These are phyloP conservation scores for Tinea pellionella DNA, from an alignment of 2,888 invertebrate genomes.

Conservation along the genomic window DNA sequence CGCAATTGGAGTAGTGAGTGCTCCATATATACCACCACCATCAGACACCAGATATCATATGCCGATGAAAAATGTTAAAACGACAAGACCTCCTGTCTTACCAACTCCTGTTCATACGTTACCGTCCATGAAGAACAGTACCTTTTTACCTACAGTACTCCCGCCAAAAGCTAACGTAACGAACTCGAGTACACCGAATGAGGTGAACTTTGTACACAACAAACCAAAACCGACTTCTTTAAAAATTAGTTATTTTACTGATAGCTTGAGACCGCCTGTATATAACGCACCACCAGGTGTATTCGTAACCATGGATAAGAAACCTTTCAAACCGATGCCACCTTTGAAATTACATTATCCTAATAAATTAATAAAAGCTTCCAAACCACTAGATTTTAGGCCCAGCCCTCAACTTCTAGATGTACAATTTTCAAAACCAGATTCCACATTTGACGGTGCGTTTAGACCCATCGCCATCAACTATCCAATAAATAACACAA, in stretches of 20 bases:
- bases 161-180: conserved; percentile 26
- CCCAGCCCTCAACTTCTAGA: conserved; percentile 58
- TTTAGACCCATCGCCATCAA: conserved; percentile 50
- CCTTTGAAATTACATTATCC: conserved; percentile 41
- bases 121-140: background rate
- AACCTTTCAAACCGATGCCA: conserved; percentile 61
- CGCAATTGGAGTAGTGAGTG: conserved; percentile 21
- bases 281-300: conserved; percentile 60
- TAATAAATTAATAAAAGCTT: conserved; percentile 32
- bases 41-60: conserved; percentile 32
- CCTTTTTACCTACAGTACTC: conserved; percentile 23
- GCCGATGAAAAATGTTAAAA: conserved; percentile 34
- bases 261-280: conserved; percentile 51
- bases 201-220: conserved; percentile 29
- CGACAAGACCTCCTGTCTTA: conserved; percentile 42
- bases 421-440: conserved; percentile 37
- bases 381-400: conserved; percentile 42
- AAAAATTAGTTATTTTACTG: conserved; percentile 42
- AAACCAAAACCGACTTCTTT: conserved; percentile 32
- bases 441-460: conserved; percentile 37
- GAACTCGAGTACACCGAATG: conserved; percentile 33
- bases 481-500: conserved; percentile 27
- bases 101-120: conserved; percentile 27
- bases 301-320: conserved; percentile 58
- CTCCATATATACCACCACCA: conserved; percentile 25